These are phyloP conservation scores for Premnoplex brunnescens DNA, from an alignment of 2,797 vertebrate genomes.

Conservation along the genomic window DNA sequence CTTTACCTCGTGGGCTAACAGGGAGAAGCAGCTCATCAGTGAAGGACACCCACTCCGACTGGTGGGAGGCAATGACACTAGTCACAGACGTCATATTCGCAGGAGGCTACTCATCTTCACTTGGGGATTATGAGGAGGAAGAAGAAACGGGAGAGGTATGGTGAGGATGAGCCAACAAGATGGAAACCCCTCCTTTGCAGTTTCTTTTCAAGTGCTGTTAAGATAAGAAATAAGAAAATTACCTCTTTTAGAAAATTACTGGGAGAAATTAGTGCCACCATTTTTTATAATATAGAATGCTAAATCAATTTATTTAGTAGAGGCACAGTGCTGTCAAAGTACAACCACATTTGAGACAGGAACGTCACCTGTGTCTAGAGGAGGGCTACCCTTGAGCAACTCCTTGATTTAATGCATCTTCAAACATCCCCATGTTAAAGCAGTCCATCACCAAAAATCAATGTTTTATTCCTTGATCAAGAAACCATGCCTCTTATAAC, in stretches of 20 bases:
- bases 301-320: not conserved
- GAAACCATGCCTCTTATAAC: not conserved
- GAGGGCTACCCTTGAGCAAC: not conserved
- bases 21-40: constrained; percentile 70
- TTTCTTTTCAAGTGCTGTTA: not conserved
- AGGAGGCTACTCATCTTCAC: constrained; percentile 73
- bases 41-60: constrained; percentile 83
- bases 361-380: not conserved
- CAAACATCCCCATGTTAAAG: not conserved
- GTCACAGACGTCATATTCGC: constrained; percentile 76
- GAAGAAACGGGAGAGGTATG: not conserved
- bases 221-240: not conserved
- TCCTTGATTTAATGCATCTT: not conserved
- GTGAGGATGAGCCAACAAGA: not conserved
- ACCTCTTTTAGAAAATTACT: not conserved
- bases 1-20: constrained; percentile 61
- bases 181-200: not conserved
- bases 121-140: not conserved
- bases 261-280: not conserved
- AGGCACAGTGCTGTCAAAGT: not conserved
- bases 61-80: constrained; percentile 74
- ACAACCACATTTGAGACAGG: not conserved
- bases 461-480: not conserved
- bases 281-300: not conserved
- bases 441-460: not conserved